Percentiles rank a stretch among this genome's conserved stretches.
Conservation (phyloP, 2,888 invertebrate species). For the Agrenia bidenticulata region DNA sequence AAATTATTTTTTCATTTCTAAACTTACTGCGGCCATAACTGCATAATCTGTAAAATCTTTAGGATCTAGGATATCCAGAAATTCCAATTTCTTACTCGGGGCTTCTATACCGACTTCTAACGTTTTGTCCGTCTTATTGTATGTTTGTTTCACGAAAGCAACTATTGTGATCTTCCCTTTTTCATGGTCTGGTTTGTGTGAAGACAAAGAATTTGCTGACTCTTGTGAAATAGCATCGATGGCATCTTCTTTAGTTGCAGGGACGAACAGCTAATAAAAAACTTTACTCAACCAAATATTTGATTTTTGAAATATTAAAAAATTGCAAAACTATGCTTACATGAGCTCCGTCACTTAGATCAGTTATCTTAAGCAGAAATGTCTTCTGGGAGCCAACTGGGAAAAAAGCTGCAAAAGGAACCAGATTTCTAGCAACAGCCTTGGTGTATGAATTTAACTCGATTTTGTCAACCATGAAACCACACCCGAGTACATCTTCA, state of each 20-base stretch:
- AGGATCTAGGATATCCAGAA: too few species aligned
- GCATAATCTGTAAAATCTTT: too few species aligned
- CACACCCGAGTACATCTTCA: slow-evolving; percentile 37
- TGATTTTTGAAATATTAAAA: not conserved
- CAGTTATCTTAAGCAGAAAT: slow-evolving; percentile 41
- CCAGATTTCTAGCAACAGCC: slow-evolving; percentile 34
- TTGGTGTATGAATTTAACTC: slow-evolving; percentile 32
- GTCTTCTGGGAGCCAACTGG: slow-evolving; percentile 34
- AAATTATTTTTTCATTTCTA: too few species aligned
- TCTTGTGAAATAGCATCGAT: not conserved
- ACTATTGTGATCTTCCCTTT: slow-evolving; percentile 17
- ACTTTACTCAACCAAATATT: not conserved
- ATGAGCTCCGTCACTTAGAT: slow-evolving; percentile 36
- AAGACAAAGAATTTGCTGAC: not conserved
- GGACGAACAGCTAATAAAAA: slow-evolving; percentile 28
- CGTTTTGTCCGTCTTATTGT: not conserved
- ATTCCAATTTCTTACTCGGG: not conserved
- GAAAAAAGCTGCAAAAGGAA: slow-evolving; percentile 48
- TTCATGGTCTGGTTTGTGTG: not conserved
- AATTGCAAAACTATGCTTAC: slow-evolving; percentile 24
- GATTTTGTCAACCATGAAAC: slow-evolving; percentile 43
- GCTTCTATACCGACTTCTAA: not conserved
- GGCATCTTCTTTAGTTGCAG: slow-evolving; percentile 30
- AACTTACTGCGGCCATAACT: too few species aligned
- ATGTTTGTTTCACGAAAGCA: slow-evolving; percentile 10